Evolutionary conservation across 2,888 invertebrate species (phyloP), one percentile per base, ranked within the genome.

Genomic region (Psylliodes chrysocephalus): DNA sequence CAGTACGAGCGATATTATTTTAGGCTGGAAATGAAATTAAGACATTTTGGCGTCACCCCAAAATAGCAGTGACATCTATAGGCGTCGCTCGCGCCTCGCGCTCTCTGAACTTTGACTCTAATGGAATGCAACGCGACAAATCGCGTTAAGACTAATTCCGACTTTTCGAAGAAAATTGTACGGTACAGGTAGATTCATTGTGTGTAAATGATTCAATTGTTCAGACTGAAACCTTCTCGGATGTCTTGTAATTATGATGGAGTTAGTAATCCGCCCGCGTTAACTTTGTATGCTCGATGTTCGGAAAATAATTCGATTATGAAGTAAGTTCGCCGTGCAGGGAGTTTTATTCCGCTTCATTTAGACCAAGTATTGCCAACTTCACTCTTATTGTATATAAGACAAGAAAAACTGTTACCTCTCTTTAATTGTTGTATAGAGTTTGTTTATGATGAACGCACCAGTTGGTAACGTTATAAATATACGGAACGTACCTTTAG

Each of bases 1-100:
- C 35, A 19, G 35, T 54, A 59, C 28, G 65, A 62, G 49, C 53
- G 53, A 65, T 61, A 61, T 61, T 61, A 57, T 57, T 65, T 59
- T 53, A 62, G 56, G 53, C 53, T 38, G 18, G 40, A 54, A 59
- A 66, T 42, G 49, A 33, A 47, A 66, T 62, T 52, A 54, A 47
- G 49, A 52, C 56, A 8, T n/a, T n/a, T n/a, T 61, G 55, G 54
- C 52, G 33, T 33, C 38, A 51, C 44, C 35, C 22, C 30, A 64
- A 64, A 57, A 33, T 4, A 51, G 51, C 30, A 51, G 17, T 51
- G 51, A 17, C 33, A 51, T 51, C 25, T 25, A 25, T 4, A 35
- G 35, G 7, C 46, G 0, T n/a, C 18, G 19, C 8, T 17, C n/a
- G n/a, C n/a, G n/a, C n/a, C n/a, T n/a, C n/a, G n/a, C n/a, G n/a